phyloP scores from a whole-genome alignment of 2,113 vertebrate species.

The Lynx canadensis region DNA sequence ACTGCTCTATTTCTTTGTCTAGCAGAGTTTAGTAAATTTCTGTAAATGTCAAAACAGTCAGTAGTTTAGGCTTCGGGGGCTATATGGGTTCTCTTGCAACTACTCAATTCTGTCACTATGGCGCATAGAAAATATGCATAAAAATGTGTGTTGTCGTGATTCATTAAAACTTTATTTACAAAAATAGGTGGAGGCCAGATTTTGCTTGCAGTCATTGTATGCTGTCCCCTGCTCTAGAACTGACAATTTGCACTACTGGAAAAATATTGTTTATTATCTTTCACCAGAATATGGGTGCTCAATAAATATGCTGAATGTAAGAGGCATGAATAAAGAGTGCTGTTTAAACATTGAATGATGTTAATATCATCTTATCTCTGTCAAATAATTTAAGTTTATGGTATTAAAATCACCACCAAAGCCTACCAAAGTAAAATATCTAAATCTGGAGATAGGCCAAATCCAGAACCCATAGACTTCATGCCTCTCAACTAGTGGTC shows the following conservation, averaged over 20 bases:
- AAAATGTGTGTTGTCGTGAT: not conserved
- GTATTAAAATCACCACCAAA: not conserved
- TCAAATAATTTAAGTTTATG: not conserved
- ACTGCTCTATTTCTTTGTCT: not conserved
- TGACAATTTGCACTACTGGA: not conserved
- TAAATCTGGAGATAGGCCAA: not conserved
- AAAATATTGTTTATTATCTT: not conserved
- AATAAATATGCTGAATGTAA: not conserved
- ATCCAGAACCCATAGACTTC: not conserved
- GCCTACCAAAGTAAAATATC: not conserved
- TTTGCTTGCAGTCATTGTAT: not conserved
- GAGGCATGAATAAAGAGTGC: not conserved
- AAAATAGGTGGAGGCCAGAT: not conserved
- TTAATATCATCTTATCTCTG: not conserved
- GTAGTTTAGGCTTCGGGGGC: not conserved
- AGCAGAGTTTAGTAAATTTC: not conserved
- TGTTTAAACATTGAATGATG: not conserved
- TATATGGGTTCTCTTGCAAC: not conserved
- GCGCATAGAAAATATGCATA: not conserved
- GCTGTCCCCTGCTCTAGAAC: not conserved
- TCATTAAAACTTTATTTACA: not conserved
- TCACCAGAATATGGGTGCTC: not conserved
- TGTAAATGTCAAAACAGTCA: not conserved
- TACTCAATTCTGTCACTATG: not conserved
- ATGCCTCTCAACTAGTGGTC: not conserved